phyloP scores from a whole-genome alignment of 2,888 invertebrate species.

The Conchocele bisecta region DNA sequence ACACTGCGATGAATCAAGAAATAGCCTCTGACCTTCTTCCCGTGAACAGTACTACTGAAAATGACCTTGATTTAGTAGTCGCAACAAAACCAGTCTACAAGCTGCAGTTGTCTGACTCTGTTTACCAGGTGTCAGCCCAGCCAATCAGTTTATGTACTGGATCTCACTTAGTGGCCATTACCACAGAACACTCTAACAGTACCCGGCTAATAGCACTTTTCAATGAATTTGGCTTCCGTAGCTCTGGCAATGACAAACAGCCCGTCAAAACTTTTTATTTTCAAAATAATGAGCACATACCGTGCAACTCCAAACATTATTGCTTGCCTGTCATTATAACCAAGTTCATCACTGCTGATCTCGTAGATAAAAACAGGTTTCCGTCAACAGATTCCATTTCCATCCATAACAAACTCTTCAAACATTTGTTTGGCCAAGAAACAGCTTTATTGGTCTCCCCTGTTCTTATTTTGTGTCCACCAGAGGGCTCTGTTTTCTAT shows the following conservation, averaged over 20 bases:
- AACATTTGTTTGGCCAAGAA: slow-evolving; percentile 42
- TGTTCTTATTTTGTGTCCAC: slow-evolving; percentile 40
- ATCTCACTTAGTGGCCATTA: background rate
- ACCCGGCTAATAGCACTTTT: background rate
- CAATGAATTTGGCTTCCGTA: too few relatives aligned
- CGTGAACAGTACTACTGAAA: too few relatives aligned
- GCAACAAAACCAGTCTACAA: slow-evolving; percentile 19
- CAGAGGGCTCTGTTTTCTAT: slow-evolving; percentile 41
- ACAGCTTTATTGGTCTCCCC: slow-evolving; percentile 31
- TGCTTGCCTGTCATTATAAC: background rate
- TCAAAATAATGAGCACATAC: too few relatives aligned
- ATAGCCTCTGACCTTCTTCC: too few relatives aligned
- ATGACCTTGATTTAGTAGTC: slow-evolving; percentile 7
- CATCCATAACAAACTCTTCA: slow-evolving; percentile 29
- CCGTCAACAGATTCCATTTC: slow-evolving; percentile 3
- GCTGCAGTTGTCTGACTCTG: background rate
- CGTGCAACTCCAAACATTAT: too few relatives aligned
- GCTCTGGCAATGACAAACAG: too few relatives aligned
- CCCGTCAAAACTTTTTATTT: too few relatives aligned
- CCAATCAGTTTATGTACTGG: background rate
- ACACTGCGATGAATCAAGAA: too few relatives aligned
- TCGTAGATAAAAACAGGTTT: background rate
- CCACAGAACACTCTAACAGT: background rate
- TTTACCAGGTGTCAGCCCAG: background rate
- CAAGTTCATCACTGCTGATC: slow-evolving; percentile 25